A percentile compares a stretch with the other conserved stretches of the same genome.
phyloP scores from a whole-genome alignment of 2,113 vertebrate species.

The Barbus barbus region DNA sequence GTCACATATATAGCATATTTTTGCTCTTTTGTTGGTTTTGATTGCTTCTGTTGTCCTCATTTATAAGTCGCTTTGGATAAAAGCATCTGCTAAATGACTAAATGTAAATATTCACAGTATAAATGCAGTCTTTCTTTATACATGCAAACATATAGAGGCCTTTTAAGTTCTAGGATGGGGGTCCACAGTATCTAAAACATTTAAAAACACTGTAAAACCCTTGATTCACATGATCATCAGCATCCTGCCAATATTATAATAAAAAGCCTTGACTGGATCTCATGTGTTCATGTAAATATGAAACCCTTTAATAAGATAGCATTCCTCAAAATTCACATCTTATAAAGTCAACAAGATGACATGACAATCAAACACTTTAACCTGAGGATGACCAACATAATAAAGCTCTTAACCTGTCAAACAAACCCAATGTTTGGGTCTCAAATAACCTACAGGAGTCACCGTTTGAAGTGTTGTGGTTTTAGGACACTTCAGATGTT shows the following conservation, averaged over 20 bases:
- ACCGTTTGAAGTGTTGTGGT: too few species aligned
- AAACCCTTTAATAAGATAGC: too few species aligned
- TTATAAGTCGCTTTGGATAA: too few species aligned
- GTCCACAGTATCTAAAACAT: background rate
- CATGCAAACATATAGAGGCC: background rate
- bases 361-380: too few species aligned
- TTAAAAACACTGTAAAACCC: background rate
- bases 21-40: too few species aligned
- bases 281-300: background rate
- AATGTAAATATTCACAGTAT: background rate
- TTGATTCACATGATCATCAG: background rate
- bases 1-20: too few species aligned
- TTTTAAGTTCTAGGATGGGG: background rate
- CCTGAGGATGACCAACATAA: too few species aligned
- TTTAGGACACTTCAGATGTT: too few species aligned
- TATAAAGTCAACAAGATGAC: too few species aligned
- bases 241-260: background rate
- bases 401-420: background rate
- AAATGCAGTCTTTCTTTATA: background rate
- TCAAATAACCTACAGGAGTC: background rate
- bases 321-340: too few species aligned
- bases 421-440: background rate
- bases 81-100: too few species aligned
- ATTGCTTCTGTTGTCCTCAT: too few species aligned
- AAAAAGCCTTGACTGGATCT: background rate